Evolutionary conservation across 53 echinoderm and acorn worm species (phyloP).

Genomic region (Temnopleurus reevesii): DNA sequence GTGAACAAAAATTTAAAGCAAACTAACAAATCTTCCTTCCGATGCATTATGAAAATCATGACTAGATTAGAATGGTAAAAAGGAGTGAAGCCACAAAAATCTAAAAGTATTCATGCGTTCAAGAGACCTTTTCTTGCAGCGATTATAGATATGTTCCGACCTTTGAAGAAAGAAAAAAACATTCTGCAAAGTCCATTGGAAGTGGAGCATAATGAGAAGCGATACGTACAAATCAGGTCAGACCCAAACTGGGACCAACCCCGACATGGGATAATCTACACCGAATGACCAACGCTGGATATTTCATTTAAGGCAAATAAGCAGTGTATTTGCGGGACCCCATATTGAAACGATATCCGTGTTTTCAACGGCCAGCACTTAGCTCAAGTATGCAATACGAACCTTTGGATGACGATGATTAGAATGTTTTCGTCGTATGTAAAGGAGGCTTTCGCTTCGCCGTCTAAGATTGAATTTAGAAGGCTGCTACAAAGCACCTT

Average conservation of each 20-base stretch:
- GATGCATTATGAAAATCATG: too few species aligned
- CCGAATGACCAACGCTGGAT: not conserved
- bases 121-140: too few species aligned
- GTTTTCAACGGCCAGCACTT: slow-evolving; percentile 29
- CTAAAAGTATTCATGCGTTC: too few species aligned
- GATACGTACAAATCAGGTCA: not conserved
- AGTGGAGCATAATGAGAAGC: not conserved
- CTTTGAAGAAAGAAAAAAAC: too few species aligned
- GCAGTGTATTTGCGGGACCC: not conserved
- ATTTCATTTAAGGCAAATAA: slow-evolving; percentile 24
- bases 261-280: not conserved
- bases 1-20: too few species aligned
- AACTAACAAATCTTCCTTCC: too few species aligned
- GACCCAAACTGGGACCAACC: too few species aligned
- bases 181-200: too few species aligned
- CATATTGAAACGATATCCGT: slow-evolving; percentile 25
- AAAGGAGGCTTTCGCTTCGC: slow-evolving; percentile 2
- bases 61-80: too few species aligned
- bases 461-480: not conserved
- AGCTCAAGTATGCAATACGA: slow-evolving; percentile 15
- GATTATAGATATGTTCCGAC: too few species aligned
- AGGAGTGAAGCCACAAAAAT: too few species aligned
- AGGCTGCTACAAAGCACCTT: not conserved
- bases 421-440: slow-evolving; percentile 26
- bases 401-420: not conserved